Evolutionary conservation across 2,888 invertebrate genomes (phyloP), one percentile per base, ranked within the genome.

Genomic region (Mythimna lalbum): DNA sequence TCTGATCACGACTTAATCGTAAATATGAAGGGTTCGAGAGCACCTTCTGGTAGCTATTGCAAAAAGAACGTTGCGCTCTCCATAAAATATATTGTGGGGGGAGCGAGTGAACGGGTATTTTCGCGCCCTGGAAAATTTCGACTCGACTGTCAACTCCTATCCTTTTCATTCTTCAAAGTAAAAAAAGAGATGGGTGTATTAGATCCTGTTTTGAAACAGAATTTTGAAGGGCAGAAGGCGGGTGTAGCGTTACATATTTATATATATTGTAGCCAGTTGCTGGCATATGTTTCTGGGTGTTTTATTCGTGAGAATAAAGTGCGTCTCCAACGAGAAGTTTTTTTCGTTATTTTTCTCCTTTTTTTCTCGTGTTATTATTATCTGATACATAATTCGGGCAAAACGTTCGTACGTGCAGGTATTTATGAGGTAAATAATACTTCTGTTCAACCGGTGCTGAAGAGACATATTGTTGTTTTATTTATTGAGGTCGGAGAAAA

Each of bases 1-100:
- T 95, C 95, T 92, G 94, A 95, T 95, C 95, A 95, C 95, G 95
- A 92, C 92, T 95, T 94, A 94, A 95, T 95, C 95, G 95, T 95
- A 95, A 95, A 95, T 95, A 95, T 95, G 95, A 95, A 94, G 94
- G 95, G 95, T 93, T 91, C 91, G 91, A 88, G 90, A 93, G 94
- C 94, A 94, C 95, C 95, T 95, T 94, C 94, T 95, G 95, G 90
- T 89, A 87, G 91, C 94, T 95, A 95, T 95, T 95, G 95, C 95
- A 94, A 95, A 95, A 95, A 95, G 94, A 95, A 93, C 91, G 92
- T 87, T 90, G 90, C 92, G 91, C 93, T 94, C 94, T 94, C 93
- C 94, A 95, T 95, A 95, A 95, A 94, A 95, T 95, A 95, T 95
- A 94, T 94, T 92, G 90, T 88, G 89, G 91, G 89, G 90, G 82